A percentile compares a stretch with the other conserved stretches of the same genome.
These are phyloP conservation scores for Batillaria attramentaria DNA, from an alignment of 1,140 invertebrate species.

Conservation along the genomic window DNA sequence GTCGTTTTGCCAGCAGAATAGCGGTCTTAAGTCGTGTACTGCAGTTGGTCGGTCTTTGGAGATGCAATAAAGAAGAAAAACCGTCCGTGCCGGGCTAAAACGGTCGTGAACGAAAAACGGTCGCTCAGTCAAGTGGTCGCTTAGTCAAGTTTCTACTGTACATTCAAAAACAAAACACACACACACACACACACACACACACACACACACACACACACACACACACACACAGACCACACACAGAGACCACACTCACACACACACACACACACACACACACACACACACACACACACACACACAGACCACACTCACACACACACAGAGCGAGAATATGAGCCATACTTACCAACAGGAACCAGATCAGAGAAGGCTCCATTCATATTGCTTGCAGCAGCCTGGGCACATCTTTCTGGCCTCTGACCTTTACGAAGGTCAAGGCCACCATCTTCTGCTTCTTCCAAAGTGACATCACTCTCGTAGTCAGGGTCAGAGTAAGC, in stretches of 20 bases:
- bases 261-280: background rate
- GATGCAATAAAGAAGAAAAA: too few relatives aligned
- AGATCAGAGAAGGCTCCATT: background rate
- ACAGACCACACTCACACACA: background rate
- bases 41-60: too few relatives aligned
- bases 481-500: slow-evolving; percentile 15
- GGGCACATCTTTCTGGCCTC: background rate
- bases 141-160: too few relatives aligned
- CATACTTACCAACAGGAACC: slow-evolving; percentile 9
- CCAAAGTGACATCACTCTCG: slow-evolving; percentile 29
- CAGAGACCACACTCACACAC: background rate
- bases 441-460: background rate
- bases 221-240: too few relatives aligned
- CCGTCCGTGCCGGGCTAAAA: too few relatives aligned
- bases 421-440: background rate
- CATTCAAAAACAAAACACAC: too few relatives aligned
- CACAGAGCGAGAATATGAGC: background rate
- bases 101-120: too few relatives aligned
- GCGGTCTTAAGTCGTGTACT: too few relatives aligned
- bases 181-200: too few relatives aligned
- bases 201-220: too few relatives aligned
- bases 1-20: too few relatives aligned
- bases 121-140: too few relatives aligned
- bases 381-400: background rate
- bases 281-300: background rate